A percentile compares a stretch with the other conserved stretches of the same genome.
phyloP scores from a whole-genome alignment of 2,888 invertebrate species.

The Drosophila rellima region DNA sequence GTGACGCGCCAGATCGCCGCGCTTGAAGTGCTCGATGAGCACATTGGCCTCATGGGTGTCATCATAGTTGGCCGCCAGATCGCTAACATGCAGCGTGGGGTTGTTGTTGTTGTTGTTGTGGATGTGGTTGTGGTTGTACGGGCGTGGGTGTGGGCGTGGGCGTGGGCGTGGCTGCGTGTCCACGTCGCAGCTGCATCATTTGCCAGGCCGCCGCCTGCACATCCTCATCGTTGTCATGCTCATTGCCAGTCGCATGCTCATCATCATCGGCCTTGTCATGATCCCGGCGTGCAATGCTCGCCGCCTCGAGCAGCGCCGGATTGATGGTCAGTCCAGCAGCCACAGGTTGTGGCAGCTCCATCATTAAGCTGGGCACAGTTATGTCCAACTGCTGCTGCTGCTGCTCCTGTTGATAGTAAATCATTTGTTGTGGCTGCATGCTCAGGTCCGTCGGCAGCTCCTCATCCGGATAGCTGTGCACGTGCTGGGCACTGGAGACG shows the following conservation, averaged over 20 bases:
- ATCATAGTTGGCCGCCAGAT: constrained; percentile 75
- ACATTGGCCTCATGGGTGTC: constrained; percentile 77
- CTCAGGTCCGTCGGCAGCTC: constrained; percentile 83
- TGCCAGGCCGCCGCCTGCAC: constrained; percentile 74
- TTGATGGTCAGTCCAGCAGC: constrained; percentile 83
- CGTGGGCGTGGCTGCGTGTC: constrained; percentile 44
- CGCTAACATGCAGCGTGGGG: constrained; percentile 68
- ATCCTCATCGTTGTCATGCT: constrained; percentile 66
- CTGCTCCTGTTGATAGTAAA: constrained; percentile 57
- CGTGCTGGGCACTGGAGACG: constrained; percentile 76
- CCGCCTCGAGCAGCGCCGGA: constrained; percentile 85
- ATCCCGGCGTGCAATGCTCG: constrained; percentile 83
- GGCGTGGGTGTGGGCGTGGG: background rate
- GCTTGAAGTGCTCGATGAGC: constrained; percentile 82
- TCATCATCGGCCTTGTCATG: constrained; percentile 44
- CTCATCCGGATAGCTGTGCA: constrained; percentile 60
- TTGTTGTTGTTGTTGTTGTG: background rate
- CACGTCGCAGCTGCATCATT: constrained; percentile 77
- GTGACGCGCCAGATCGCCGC: constrained; percentile 78
- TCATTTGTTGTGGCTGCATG: constrained; percentile 56
- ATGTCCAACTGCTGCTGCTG: constrained; percentile 16
- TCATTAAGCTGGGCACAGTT: constrained; percentile 27
- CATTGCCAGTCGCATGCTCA: background rate
- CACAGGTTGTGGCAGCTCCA: constrained; percentile 43
- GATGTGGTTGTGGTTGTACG: constrained; percentile 20